Percentiles rank a stretch among this genome's conserved stretches.
Conservation (phyloP, 2,113 vertebrate species). For the Apistogramma diplotaenia region DNA sequence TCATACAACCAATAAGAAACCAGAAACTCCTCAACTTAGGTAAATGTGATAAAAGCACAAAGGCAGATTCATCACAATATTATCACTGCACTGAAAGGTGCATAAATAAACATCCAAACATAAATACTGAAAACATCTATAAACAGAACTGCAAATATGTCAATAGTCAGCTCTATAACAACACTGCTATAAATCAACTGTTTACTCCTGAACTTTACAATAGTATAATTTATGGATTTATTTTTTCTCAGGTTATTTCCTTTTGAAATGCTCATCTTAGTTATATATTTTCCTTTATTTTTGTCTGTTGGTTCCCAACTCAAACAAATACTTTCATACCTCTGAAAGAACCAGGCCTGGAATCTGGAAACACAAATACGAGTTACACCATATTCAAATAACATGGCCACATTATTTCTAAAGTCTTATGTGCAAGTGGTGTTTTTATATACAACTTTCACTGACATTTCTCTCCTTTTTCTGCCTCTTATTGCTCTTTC, state of each 20-base stretch:
- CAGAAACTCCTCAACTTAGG: no score
- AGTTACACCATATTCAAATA: background rate
- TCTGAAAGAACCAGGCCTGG: background rate
- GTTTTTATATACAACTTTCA: background rate
- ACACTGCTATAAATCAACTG: no score
- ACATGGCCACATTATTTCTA: background rate
- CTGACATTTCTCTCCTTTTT: background rate
- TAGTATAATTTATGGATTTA: background rate
- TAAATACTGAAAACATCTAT: no score
- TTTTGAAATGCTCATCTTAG: background rate
- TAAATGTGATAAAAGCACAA: no score
- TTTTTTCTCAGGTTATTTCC: background rate
- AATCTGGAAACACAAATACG: background rate
- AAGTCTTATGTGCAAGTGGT: background rate
- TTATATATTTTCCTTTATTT: background rate
- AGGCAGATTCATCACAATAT: no score
- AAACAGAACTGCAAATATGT: no score
- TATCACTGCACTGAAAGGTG: no score
- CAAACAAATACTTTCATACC: background rate
- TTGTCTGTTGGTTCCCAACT: background rate
- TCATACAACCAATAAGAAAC: no score
- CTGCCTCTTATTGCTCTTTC: conserved; percentile 20
- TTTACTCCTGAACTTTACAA: no score
- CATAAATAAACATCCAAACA: no score
- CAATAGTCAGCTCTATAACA: no score